Base-by-base conservation (phyloP, 2,113 vertebrate species). In the Nerophis lumbriciformis region DNA sequence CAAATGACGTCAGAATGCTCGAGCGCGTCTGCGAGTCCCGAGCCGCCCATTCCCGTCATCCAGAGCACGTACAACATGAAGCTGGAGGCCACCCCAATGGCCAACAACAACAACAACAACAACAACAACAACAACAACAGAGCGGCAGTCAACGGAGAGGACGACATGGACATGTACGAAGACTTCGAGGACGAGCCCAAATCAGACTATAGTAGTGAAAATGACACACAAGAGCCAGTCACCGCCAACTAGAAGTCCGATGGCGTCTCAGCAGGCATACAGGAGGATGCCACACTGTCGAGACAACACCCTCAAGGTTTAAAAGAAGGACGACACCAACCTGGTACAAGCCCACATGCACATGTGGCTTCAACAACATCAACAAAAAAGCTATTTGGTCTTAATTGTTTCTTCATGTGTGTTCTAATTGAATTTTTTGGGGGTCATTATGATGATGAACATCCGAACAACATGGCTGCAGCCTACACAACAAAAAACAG, bases 131-230 rank as follows among this genome's bases (percentile, higher is more conserved):
- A 90, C 11, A 94, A 89, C 48, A 93, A 93, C 28, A 28, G 28
- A 28, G 28, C 28, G 78, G 88, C 90, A 62, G 92, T 96, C 65
- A 98, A 98, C 0, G 97, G 96, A 68, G 94, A 91, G 87, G 95
- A 97, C 61, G 96, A 97, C 69, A 98, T 99, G 91, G 97, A 98
- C 91, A 95, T 98, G 92, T 99, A 96, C 6, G 97, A 97, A 77
- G 97, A 99, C 88, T 99, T 95, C 77, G 97, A 99, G 88, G 97
- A 99, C 1, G 97, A 99, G 66, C 95, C 95, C 88, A 99, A 98
- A 94, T 95, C 97, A 90, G 97, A 99, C 96, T 99, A 99, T 91
- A 98, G 97, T 85, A 99, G 97, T 82, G 96, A 99, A 88, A 98
- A 95, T 0, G 97, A 99, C 86, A 93, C 93, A 80, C 94, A 93